Conservation (phyloP, 1,140 invertebrate genomes). For the Drosophila lowei region DNA sequence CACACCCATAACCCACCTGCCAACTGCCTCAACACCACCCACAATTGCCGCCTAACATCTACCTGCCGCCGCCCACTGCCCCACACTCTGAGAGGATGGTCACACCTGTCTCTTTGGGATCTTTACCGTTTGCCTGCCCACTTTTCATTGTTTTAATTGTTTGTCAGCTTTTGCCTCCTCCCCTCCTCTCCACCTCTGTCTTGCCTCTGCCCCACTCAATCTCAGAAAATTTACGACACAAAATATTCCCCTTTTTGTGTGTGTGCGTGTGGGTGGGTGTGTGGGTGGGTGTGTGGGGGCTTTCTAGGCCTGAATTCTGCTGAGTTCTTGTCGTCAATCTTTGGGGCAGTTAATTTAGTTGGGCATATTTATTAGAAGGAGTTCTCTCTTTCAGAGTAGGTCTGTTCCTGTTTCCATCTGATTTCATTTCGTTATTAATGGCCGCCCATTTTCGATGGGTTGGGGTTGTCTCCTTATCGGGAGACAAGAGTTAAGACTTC, state of each 20-base stretch:
- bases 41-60: background rate
- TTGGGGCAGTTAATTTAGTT: slow-evolving; percentile 25
- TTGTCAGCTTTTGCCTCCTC: slow-evolving; percentile 13
- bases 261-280: slow-evolving; percentile 3
- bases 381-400: background rate
- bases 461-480: slow-evolving; percentile 3
- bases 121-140: slow-evolving; percentile 33
- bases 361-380: slow-evolving; percentile 14
- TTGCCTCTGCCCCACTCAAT: background rate
- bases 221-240: slow-evolving; percentile 31
- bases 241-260: slow-evolving; percentile 11
- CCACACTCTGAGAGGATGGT: slow-evolving; percentile 5
- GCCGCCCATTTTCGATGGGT: background rate
- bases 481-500: too few species aligned
- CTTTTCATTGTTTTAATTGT: slow-evolving; percentile 44
- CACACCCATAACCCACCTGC: too few species aligned
- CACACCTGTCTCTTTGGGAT: slow-evolving; percentile 33
- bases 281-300: background rate
- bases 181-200: too few species aligned
- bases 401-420: slow-evolving; percentile 1
- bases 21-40: background rate
- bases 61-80: too few species aligned
- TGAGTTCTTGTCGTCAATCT: slow-evolving; percentile 27
- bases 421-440: slow-evolving; percentile 16
- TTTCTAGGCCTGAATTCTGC: slow-evolving; percentile 6